Percentiles rank a stretch among this genome's conserved stretches.
phyloP scores from a whole-genome alignment of 1,140 invertebrate species.

The Nasonia giraulti region DNA sequence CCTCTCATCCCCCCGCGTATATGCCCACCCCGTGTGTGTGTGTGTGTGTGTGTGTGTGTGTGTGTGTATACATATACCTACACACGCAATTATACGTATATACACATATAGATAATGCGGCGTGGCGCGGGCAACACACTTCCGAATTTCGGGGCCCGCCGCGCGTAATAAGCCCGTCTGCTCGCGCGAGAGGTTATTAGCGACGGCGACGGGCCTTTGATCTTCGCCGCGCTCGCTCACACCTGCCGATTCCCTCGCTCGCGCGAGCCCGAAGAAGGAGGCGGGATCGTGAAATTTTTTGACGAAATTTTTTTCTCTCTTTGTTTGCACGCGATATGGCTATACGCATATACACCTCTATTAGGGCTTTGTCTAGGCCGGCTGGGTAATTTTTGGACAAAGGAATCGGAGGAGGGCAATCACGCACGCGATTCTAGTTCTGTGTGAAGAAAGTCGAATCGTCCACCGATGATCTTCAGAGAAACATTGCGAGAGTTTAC shows the following conservation, averaged over 20 bases:
- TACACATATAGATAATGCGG: background rate
- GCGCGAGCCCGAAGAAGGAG: background rate
- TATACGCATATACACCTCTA: background rate
- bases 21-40: background rate
- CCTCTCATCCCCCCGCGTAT: background rate
- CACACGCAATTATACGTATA: background rate
- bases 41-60: background rate
- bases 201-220: constrained; percentile 31
- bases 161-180: constrained; percentile 26
- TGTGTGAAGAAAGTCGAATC: background rate
- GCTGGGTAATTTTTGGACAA: background rate
- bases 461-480: background rate
- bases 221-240: constrained; percentile 30
- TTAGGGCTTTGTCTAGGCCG: background rate
- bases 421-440: background rate
- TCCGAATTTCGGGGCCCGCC: constrained; percentile 32
- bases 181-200: constrained; percentile 32
- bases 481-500: background rate
- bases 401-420: background rate
- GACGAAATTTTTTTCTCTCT: constrained; percentile 21
- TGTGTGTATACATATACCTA: background rate
- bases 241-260: constrained; percentile 40
- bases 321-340: background rate
- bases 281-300: constrained; percentile 14
- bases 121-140: background rate